Evolutionary conservation across 2,888 invertebrate genomes (phyloP).

Genomic region (Dastarcus helophoroides): DNA sequence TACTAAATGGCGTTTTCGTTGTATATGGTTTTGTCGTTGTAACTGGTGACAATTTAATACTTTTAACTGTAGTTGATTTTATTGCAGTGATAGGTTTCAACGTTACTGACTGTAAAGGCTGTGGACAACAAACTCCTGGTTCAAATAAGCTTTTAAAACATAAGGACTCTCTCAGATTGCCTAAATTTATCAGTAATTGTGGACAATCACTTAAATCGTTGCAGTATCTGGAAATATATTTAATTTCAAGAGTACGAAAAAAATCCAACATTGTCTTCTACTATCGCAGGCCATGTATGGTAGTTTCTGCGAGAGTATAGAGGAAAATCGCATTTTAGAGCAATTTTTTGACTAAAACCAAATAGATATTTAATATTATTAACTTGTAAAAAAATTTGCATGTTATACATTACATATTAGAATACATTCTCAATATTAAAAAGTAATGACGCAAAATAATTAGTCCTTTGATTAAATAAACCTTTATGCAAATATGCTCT

Average conservation of each 20-base stretch:
- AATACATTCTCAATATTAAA: no score
- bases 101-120: slow-evolving; percentile 13
- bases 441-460: no score
- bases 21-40: slow-evolving; percentile 27
- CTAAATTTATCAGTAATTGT: slow-evolving; percentile 67
- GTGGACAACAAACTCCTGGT: slow-evolving; percentile 85
- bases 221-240: slow-evolving; percentile 42
- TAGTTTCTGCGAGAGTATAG: no score
- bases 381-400: no score
- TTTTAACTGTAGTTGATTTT: slow-evolving; percentile 31
- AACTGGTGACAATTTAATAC: slow-evolving; percentile 15
- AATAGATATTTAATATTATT: no score
- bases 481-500: no score
- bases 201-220: slow-evolving; percentile 84
- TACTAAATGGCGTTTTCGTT: no score
- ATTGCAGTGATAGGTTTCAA: slow-evolving; percentile 28
- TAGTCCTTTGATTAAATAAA: no score
- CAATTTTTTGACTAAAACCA: no score
- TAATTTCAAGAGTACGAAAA: neutral
- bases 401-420: no score
- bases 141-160: slow-evolving; percentile 87
- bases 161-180: slow-evolving; percentile 70
- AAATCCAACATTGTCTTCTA: slow-evolving; percentile 6
- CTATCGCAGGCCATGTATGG: no score
- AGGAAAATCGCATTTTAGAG: no score